phyloP scores from a whole-genome alignment of 2,797 vertebrate genomes.

The Cossypha niveicapilla region DNA sequence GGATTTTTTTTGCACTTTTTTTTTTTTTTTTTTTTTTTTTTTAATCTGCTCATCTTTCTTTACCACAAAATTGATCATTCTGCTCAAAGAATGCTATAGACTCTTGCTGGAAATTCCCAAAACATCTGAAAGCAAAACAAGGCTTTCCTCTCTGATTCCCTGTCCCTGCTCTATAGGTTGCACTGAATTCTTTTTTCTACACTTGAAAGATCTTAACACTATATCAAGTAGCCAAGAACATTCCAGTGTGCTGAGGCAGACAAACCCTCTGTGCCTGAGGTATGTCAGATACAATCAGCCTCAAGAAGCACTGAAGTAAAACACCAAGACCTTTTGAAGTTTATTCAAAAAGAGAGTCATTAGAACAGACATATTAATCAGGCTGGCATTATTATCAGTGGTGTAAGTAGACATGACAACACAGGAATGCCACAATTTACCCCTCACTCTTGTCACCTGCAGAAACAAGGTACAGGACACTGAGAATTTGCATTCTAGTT shows the following conservation, averaged over 20 bases:
- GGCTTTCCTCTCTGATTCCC: neutral
- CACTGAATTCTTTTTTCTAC: slow-evolving; percentile 28
- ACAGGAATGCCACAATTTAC: neutral
- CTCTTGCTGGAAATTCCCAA: neutral
- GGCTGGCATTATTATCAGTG: slow-evolving; percentile 6
- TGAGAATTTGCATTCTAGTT: neutral
- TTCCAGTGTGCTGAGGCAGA: slow-evolving; percentile 28
- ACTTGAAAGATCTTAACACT: slow-evolving; percentile 41
- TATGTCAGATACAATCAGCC: slow-evolving; percentile 30
- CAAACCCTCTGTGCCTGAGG: slow-evolving; percentile 1
- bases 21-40: neutral
- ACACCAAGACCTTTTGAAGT: slow-evolving; percentile 27
- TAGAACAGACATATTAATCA: slow-evolving; percentile 55
- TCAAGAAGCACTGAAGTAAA: slow-evolving; percentile 51
- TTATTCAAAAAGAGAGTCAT: slow-evolving; percentile 37
- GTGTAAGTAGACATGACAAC: slow-evolving; percentile 1
- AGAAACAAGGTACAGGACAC: neutral
- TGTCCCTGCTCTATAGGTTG: neutral
- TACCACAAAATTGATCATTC: neutral
- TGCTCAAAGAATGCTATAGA: neutral
- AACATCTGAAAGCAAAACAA: neutral
- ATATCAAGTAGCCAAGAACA: slow-evolving; percentile 18
- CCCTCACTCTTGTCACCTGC: neutral
- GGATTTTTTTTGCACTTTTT: neutral
- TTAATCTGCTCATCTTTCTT: neutral